Conservation (phyloP, 2,797 vertebrate genomes). For the Bradypodion ventrale region DNA sequence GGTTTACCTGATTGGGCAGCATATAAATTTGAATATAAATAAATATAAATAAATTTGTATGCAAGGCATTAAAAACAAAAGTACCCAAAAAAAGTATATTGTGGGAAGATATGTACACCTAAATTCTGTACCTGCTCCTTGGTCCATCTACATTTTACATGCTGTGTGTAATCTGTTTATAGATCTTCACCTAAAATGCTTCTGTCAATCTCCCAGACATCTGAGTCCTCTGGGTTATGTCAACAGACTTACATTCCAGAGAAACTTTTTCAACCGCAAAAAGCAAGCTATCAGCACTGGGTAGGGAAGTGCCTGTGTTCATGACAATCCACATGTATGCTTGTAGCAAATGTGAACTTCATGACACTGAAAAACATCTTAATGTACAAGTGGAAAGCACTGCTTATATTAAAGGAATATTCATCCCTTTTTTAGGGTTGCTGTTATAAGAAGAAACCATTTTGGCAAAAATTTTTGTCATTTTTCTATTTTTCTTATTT, state of each 20-base stretch:
- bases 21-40: too few relatives aligned
- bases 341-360: background rate
- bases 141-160: background rate
- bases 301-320: too few relatives aligned
- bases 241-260: background rate
- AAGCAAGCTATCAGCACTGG: background rate
- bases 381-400: background rate
- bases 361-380: background rate
- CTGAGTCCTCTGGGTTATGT: background rate
- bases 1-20: too few relatives aligned
- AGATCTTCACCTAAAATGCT: background rate
- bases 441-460: too few relatives aligned
- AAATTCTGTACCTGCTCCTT: background rate
- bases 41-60: background rate
- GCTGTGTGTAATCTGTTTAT: background rate
- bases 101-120: background rate
- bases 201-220: background rate
- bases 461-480: too few relatives aligned
- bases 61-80: background rate
- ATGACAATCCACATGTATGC: background rate
- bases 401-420: background rate
- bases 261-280: background rate
- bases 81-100: background rate
- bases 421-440: too few relatives aligned
- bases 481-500: too few relatives aligned